Evolutionary conservation across 2,797 vertebrate genomes (phyloP).

Genomic region (Oryzias dopingdopingensis): DNA sequence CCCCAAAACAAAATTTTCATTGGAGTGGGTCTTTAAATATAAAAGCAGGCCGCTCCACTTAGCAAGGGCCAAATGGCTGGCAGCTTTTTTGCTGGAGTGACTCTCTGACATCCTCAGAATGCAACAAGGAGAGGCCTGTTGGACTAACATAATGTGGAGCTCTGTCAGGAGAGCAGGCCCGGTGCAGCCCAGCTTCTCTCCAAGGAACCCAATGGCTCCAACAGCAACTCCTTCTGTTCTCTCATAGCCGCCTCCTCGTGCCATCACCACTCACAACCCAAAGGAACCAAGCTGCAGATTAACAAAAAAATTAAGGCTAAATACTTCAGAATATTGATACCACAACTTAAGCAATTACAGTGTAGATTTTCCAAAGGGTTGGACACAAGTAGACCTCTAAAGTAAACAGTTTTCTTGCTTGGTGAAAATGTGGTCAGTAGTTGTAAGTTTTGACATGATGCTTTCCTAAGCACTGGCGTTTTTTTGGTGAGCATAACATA

Average conservation of each 20-base stretch:
- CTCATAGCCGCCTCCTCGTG: conserved; percentile 46
- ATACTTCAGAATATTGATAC: conserved; percentile 61
- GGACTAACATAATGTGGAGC: conserved; percentile 67
- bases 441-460: conserved; percentile 3
- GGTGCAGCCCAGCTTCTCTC: conserved; percentile 45
- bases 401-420: conserved; percentile 26
- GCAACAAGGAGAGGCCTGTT: conserved; percentile 71
- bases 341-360: conserved; percentile 26
- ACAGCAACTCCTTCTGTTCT: conserved; percentile 72
- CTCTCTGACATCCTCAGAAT: conserved; percentile 35
- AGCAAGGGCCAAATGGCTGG: conserved; percentile 28
- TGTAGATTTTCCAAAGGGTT: conserved; percentile 31
- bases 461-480: background rate
- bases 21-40: too few relatives aligned
- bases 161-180: conserved; percentile 64
- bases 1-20: too few relatives aligned
- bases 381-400: conserved; percentile 19
- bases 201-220: conserved; percentile 45
- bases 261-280: conserved; percentile 40
- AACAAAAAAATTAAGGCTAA: conserved; percentile 24
- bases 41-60: conserved; percentile 8
- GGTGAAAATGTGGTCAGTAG: conserved; percentile 8
- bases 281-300: conserved; percentile 44
- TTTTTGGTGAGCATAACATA: background rate
- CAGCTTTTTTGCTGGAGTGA: conserved; percentile 39